Base-by-base conservation (phyloP, 2,797 vertebrate genomes). In the Argentina silus region DNA sequence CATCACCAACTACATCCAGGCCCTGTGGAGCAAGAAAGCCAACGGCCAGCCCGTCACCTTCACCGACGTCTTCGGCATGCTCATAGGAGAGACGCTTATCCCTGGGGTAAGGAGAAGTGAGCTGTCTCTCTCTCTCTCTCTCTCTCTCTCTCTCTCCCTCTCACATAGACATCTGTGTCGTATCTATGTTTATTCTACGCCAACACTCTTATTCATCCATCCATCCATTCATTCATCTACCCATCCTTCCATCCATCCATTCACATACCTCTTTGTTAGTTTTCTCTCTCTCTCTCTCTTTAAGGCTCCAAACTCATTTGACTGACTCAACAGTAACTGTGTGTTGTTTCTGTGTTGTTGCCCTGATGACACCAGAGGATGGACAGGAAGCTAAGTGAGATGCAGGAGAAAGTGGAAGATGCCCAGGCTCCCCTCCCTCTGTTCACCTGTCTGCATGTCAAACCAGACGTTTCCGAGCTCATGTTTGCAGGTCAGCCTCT, bases 361-460 rank as follows among this genome's bases (percentile, higher is more conserved):
- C 43, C 48, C 47, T 67, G 43, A 3, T 23, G 27, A 23, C 65
- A 6, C 7, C 88, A 99, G 98, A 96, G 97, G 87, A 98, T 99
- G 98, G 86, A 95, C 88, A 94, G 73, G 48, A 98, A 96, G 78
- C 87, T 99, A 78, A 97, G 95, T 74, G 83, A 93, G 27, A 87
- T 99, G 90, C 95, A 96, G 66, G 95, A 96, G 69, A 99, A 98
- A 85, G 79, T 95, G 70, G 83, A 76, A 47, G 90, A 95, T 6
- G 96, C 93, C 0, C 96, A 95, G 71, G 93, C 95, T 81, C 96
- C 98, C 27, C 86, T 99, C 73, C 98, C 98, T 0, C 95, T 99
- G 56, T 99, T 99, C 80, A 99, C 97, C 0, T 99, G 98, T 80
- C 95, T 99, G 27, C 98, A 99, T 0, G 98, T 99, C 78, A 99